Conservation (phyloP, 1,140 invertebrate genomes). For the Sycobia sp. region DNA sequence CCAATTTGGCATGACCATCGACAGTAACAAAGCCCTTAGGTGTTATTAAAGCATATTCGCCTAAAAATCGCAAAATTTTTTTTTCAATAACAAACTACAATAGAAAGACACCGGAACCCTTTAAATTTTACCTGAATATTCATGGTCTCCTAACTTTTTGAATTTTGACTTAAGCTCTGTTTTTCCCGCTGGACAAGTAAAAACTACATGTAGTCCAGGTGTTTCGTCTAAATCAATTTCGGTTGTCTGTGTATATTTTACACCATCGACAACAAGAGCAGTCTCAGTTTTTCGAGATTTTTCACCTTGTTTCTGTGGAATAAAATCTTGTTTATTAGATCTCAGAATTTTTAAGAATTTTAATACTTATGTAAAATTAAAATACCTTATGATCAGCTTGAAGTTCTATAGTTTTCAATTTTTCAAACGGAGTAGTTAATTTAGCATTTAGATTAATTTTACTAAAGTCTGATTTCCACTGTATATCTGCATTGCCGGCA, state of each 20-base stretch:
- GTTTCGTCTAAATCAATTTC: slow-evolving; percentile 51
- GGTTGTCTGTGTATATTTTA: slow-evolving; percentile 60
- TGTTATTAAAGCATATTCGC: slow-evolving; percentile 49
- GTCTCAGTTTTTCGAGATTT: slow-evolving; percentile 55
- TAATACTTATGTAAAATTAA: slow-evolving; percentile 44
- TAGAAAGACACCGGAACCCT: background rate
- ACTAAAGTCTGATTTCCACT: slow-evolving; percentile 37
- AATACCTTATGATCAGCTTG: slow-evolving; percentile 63
- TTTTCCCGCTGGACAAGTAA: slow-evolving; percentile 59
- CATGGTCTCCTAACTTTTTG: slow-evolving; percentile 61
- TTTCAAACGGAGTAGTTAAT: slow-evolving; percentile 57
- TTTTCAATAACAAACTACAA: background rate
- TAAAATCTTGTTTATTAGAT: background rate
- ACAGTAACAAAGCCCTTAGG: slow-evolving; percentile 53
- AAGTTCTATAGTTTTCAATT: slow-evolving; percentile 64
- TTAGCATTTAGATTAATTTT: slow-evolving; percentile 39
- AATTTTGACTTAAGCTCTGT: slow-evolving; percentile 63
- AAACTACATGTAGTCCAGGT: slow-evolving; percentile 56
- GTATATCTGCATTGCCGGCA: slow-evolving; percentile 34
- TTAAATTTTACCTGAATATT: slow-evolving; percentile 59
- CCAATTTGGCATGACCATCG: slow-evolving; percentile 64
- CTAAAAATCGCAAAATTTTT: slow-evolving; percentile 33
- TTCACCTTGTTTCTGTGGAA: slow-evolving; percentile 57
- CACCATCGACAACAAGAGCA: slow-evolving; percentile 57
- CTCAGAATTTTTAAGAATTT: background rate